Evolutionary conservation across 30 jellyfish, hydroid and myxozoan genomes (phyloP).

Genomic region (Morbakka virulenta): DNA sequence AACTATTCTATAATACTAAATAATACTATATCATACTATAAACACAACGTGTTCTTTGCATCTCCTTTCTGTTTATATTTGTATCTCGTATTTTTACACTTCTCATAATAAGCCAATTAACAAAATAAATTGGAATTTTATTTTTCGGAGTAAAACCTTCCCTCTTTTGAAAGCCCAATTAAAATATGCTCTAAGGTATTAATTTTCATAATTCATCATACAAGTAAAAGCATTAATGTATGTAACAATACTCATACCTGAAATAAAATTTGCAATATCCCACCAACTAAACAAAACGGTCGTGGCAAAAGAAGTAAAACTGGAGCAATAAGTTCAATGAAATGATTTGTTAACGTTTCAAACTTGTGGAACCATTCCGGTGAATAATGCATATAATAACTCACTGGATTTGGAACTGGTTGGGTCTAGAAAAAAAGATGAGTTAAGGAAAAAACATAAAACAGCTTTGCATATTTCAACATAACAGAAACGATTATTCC

Average conservation of each 20-base stretch:
- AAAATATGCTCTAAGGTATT: no score
- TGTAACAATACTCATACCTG: constrained; percentile 38
- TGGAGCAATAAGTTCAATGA: constrained; percentile 69
- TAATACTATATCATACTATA: no score
- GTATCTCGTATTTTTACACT: no score
- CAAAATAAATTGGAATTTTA: no score
- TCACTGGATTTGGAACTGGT: constrained; percentile 79
- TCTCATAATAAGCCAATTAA: no score
- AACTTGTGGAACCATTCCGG: constrained; percentile 60
- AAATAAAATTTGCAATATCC: constrained; percentile 53
- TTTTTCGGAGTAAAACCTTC: no score
- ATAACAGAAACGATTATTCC: no score
- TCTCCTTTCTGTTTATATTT: no score
- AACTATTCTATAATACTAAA: no score
- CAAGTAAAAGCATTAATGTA: not conserved
- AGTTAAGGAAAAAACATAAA: not conserved
- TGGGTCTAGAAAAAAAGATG: constrained; percentile 55
- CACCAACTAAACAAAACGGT: constrained; percentile 57
- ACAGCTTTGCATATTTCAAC: no score
- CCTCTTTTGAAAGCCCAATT: no score
- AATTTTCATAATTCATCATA: not conserved
- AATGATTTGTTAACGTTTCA: constrained; percentile 64
- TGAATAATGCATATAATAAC: constrained; percentile 67
- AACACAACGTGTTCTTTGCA: no score
- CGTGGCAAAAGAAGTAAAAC: constrained; percentile 44